phyloP scores from a whole-genome alignment of 2,113 vertebrate species.

The Oreochromis niloticus region DNA sequence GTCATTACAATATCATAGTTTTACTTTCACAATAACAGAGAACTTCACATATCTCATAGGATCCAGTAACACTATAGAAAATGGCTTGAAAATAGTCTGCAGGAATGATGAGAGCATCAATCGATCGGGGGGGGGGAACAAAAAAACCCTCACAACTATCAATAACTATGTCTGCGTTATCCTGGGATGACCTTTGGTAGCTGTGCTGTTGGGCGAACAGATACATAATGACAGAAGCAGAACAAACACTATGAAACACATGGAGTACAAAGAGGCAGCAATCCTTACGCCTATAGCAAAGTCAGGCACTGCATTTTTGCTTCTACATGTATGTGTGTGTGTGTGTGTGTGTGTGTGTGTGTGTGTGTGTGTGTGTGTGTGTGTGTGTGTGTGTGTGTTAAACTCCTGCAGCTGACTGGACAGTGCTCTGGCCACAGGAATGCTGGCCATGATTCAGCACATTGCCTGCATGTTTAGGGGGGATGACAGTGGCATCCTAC shows the following conservation, averaged over 20 bases:
- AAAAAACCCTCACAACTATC: not conserved
- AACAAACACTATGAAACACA: not conserved
- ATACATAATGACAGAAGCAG: not conserved
- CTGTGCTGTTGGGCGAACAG: not conserved
- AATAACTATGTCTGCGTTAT: not conserved
- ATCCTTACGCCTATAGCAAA: not conserved
- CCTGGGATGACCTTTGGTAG: not conserved
- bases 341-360: not conserved
- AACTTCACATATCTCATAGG: not conserved
- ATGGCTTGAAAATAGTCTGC: not conserved
- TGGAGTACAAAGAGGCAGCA: not conserved
- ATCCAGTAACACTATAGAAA: not conserved
- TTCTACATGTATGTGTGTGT: not conserved
- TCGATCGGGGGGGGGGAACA: not conserved
- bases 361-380: not conserved
- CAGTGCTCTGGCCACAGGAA: conserved; percentile 59
- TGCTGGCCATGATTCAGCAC: conserved; percentile 66
- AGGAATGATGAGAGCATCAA: not conserved
- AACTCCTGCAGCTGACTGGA: conserved; percentile 57
- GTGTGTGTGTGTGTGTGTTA: not conserved
- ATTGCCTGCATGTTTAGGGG: conserved; percentile 56
- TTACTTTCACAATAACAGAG: not conserved
- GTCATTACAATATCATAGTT: not conserved
- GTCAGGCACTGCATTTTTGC: conserved; percentile 9
- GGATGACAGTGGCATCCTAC: conserved; percentile 14